Conservation (phyloP, 2,888 invertebrate genomes). For the Lissonota sp. region DNA sequence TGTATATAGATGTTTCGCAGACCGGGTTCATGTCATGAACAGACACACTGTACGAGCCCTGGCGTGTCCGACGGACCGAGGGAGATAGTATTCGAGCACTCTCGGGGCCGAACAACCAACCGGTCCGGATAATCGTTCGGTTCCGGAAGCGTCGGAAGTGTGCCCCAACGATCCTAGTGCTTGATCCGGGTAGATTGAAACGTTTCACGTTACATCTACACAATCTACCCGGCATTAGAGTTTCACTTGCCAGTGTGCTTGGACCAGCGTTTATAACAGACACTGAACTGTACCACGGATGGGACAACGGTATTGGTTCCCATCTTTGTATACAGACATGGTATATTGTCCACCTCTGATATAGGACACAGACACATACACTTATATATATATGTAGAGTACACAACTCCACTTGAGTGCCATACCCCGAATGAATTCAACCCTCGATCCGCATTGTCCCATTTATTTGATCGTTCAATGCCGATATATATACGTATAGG, state of each 20-base stretch:
- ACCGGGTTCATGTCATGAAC: slow-evolving; percentile 22
- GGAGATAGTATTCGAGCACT: slow-evolving; percentile 51
- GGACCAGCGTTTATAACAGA: slow-evolving; percentile 47
- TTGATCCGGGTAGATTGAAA: slow-evolving; percentile 72
- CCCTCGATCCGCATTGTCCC: slow-evolving; percentile 15
- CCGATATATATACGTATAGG: not conserved
- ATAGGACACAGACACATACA: slow-evolving; percentile 5
- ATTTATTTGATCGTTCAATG: slow-evolving; percentile 20
- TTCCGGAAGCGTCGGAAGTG: slow-evolving; percentile 65
- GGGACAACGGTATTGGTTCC: slow-evolving; percentile 14
- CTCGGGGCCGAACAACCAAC: slow-evolving; percentile 57
- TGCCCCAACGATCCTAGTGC: slow-evolving; percentile 63
- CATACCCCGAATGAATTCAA: slow-evolving; percentile 12
- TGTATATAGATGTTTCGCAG: slow-evolving; percentile 39
- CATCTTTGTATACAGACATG: slow-evolving; percentile 14
- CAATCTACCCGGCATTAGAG: slow-evolving; percentile 16
- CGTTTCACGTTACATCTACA: slow-evolving; percentile 64
- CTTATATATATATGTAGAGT: not conserved
- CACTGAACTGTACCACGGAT: slow-evolving; percentile 1
- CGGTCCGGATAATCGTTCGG: slow-evolving; percentile 62
- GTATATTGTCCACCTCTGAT: slow-evolving; percentile 61
- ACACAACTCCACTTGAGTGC: not conserved
- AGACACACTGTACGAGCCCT: slow-evolving; percentile 11
- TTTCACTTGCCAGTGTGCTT: slow-evolving; percentile 50
- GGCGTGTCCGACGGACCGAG: slow-evolving; percentile 35